phyloP scores from a whole-genome alignment of 2,888 invertebrate species.

The Acleris emargana region DNA sequence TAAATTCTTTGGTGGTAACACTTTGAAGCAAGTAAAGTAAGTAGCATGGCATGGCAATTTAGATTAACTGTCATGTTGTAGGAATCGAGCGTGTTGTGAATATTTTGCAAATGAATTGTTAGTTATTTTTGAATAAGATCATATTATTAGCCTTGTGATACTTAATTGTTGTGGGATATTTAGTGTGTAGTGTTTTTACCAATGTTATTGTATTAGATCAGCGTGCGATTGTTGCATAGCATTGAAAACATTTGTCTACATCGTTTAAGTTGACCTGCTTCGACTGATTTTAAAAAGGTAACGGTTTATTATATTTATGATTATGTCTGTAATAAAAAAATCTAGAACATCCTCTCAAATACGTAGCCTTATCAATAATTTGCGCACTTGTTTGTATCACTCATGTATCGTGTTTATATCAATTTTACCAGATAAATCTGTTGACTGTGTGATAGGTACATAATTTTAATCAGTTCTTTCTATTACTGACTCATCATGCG shows the following conservation, averaged over 20 bases:
- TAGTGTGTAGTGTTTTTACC: slow-evolving; percentile 62
- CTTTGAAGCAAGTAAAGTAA: not conserved
- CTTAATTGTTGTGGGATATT: slow-evolving; percentile 51
- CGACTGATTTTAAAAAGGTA: slow-evolving; percentile 77
- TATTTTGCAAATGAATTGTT: slow-evolving; percentile 65
- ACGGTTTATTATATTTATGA: slow-evolving; percentile 62
- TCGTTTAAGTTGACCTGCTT: slow-evolving; percentile 75
- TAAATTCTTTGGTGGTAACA: slow-evolving; percentile 1
- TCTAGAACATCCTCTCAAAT: slow-evolving; percentile 12
- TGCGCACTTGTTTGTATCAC: slow-evolving; percentile 10
- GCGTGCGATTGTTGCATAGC: slow-evolving; percentile 59
- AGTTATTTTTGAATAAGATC: slow-evolving; percentile 62
- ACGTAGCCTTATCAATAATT: slow-evolving; percentile 22
- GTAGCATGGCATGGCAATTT: slow-evolving; percentile 18
- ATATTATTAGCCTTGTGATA: slow-evolving; percentile 52
- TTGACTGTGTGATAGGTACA: slow-evolving; percentile 17
- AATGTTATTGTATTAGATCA: slow-evolving; percentile 55
- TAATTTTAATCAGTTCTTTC: slow-evolving; percentile 19
- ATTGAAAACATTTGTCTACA: slow-evolving; percentile 65
- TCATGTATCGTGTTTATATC: slow-evolving; percentile 15
- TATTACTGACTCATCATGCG: slow-evolving; percentile 21
- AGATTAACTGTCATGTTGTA: slow-evolving; percentile 45
- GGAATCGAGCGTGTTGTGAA: slow-evolving; percentile 64
- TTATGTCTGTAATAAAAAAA: slow-evolving; percentile 7
- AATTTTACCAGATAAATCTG: slow-evolving; percentile 24